Conservation (phyloP, 2,113 vertebrate genomes). For the Salvelinus alpinus region DNA sequence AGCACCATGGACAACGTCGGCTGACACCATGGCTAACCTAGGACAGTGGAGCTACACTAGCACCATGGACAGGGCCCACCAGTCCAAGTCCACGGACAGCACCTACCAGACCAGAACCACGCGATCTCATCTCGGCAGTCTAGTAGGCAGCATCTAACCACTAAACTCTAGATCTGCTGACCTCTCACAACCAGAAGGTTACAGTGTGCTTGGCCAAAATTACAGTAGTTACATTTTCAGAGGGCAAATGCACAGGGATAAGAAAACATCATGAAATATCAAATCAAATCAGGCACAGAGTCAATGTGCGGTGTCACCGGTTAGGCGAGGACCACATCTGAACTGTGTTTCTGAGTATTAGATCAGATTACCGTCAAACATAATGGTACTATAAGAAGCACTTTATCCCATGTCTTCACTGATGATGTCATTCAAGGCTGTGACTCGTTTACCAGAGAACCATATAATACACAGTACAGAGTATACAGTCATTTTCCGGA, state of each 20-base stretch:
- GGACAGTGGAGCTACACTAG: not conserved
- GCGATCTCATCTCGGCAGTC: slow-evolving; percentile 22
- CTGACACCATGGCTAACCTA: not conserved
- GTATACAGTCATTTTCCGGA: not conserved
- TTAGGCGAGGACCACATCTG: not conserved
- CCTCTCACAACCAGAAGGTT: not conserved
- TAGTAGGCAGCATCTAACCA: slow-evolving; percentile 39
- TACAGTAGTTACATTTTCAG: slow-evolving; percentile 9
- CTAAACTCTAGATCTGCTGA: not conserved
- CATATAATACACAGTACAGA: not conserved
- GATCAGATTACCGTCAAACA: not conserved
- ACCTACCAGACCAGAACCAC: not conserved
- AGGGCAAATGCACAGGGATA: not conserved
- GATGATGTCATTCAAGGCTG: not conserved
- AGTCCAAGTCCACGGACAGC: not conserved
- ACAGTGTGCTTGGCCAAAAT: slow-evolving; percentile 15
- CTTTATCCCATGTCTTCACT: not conserved
- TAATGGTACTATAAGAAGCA: not conserved
- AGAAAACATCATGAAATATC: not conserved
- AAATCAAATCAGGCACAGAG: not conserved
- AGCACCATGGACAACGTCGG: not conserved
- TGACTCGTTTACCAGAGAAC: not conserved
- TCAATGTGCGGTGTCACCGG: not conserved
- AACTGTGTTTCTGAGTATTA: not conserved
- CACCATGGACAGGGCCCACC: too few species aligned